Base-by-base conservation (phyloP, 2,113 vertebrate species). In the Amblyornis subalaris region DNA sequence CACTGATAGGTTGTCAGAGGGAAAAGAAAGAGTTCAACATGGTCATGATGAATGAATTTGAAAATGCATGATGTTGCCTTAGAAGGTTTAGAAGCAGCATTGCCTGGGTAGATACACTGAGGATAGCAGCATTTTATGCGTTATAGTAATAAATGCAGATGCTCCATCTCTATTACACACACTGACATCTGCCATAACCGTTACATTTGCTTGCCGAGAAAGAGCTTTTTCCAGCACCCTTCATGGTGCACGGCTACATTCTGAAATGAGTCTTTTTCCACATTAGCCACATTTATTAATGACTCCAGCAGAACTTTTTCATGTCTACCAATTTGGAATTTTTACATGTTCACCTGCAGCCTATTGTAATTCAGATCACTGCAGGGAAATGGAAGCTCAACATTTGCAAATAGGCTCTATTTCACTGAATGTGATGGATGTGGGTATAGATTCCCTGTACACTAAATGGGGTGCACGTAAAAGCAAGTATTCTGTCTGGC, bases 341-440 rank as follows among this genome's bases (percentile, higher is more conserved):
- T 71, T 71, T 91, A 57, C 70, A 5, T 53, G 61, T 51, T 95
- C 81, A 94, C 85, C 94, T 93, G 66, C 57, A 67, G 79, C 54
- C 61, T 42, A 47, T 88, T 94, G 64, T 93, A 84, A 93, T 90
- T 94, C 87, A 55, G 60, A 51, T 67, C 90, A 71, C 78, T 85
- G 64, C 62, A 53, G 89, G 78, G 87, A 91, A 91, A 91, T 60
- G 65, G 82, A 93, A 95, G 88, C 85, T 93, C 81, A 74, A 1
- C 79, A 19, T 93, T 95, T 94, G 86, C 85, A 88, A 86, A 91
- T 86, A 92, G 94, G 81, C 29, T 92, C 74, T 74, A 7, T 93
- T 95, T 93, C 92, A 38, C 38, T 79, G 89, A 77, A 69, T 24
- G 72, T 97, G 95, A 95, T 96, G 93, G 84, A 96, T 93, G 75